Evolutionary conservation across 2,113 vertebrate genomes (phyloP).

Genomic region (Hirundichthys speculiger): DNA sequence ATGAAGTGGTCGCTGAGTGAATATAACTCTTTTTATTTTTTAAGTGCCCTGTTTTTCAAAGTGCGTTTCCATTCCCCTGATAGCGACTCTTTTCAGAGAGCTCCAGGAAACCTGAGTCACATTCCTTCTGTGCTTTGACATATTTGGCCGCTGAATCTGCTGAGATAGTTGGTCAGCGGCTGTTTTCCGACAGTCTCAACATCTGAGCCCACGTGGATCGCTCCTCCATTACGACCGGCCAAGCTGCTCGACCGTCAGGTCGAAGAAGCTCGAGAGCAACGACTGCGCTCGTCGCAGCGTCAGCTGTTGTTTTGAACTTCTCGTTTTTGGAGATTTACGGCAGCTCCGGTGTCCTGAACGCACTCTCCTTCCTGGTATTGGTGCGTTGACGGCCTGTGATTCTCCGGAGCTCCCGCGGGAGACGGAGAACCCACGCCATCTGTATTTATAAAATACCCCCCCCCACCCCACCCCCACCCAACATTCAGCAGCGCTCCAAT

Average conservation of each 20-base stretch:
- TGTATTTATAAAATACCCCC: conserved; percentile 33
- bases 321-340: too few species aligned
- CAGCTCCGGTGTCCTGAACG: too few species aligned
- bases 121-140: conserved; percentile 12
- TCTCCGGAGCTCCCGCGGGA: too few species aligned
- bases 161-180: conserved; percentile 6
- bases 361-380: too few species aligned
- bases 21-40: too few species aligned
- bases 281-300: too few species aligned
- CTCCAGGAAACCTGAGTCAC: background rate
- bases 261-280: too few species aligned
- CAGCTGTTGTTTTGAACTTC: too few species aligned
- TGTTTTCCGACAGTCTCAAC: conserved; percentile 6
- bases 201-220: background rate
- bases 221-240: background rate
- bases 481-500: conserved; percentile 40
- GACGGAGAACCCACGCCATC: conserved; percentile 22
- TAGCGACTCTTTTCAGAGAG: background rate
- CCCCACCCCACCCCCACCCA: background rate
- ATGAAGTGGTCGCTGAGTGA: too few species aligned
- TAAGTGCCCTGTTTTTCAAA: background rate
- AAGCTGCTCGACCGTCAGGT: background rate
- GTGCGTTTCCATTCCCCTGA: background rate
- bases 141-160: conserved; percentile 2
- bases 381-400: too few species aligned